Conservation (phyloP, 2,888 invertebrate species). For the Flexamia atlantica region DNA sequence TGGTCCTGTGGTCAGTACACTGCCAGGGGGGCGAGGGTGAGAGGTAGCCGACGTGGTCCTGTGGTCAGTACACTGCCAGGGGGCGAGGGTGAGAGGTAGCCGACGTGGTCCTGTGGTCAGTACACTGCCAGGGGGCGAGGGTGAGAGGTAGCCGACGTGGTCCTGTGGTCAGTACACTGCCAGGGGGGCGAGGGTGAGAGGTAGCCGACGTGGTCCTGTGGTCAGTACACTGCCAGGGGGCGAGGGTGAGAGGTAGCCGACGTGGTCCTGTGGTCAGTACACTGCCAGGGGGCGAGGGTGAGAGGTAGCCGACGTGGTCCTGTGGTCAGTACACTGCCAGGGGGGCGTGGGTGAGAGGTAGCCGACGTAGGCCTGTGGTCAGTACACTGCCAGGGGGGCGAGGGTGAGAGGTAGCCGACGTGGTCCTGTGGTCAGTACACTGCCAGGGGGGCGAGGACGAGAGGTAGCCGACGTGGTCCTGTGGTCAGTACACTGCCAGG, state of each 20-base stretch:
- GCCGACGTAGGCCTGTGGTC: background rate
- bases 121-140: constrained; percentile 15
- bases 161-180: constrained; percentile 13
- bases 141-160: background rate
- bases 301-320: constrained; percentile 35
- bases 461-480: constrained; percentile 30
- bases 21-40: constrained; percentile 22
- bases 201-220: background rate
- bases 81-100: background rate
- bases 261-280: background rate
- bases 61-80: background rate
- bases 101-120: background rate
- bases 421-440: background rate
- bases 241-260: constrained; percentile 4
- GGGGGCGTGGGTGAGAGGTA: constrained; percentile 5
- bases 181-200: constrained; percentile 25
- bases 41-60: constrained; percentile 33
- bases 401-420: background rate
- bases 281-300: constrained; percentile 16
- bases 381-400: constrained; percentile 17
- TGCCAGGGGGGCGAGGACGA: constrained; percentile 20
- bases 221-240: constrained; percentile 13
- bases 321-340: constrained; percentile 23
- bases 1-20: constrained; percentile 2
- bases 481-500: background rate